Base-by-base conservation (phyloP, 2,797 vertebrate genomes). In the Gallirallus australis region DNA sequence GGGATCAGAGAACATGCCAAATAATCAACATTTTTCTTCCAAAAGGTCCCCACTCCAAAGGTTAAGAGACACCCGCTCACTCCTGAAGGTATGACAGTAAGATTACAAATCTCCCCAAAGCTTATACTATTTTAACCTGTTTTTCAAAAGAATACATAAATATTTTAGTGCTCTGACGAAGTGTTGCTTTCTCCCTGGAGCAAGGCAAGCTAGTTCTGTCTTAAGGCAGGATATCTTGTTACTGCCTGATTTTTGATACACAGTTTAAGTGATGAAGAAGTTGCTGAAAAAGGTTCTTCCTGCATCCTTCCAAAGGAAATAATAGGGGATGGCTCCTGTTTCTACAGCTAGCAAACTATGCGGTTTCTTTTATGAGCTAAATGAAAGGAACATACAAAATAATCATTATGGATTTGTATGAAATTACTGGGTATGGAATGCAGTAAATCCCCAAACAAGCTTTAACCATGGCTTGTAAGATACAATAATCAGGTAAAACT, bases 391-490 rank as follows among this genome's bases (percentile, higher is more conserved):
- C 85, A 93, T 68, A 89, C 89, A 91, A 93, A 95, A 97, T 94
- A 95, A 96, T 92, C 69, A 89, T 94, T 93, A 93, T 35, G 83
- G 93, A 96, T 96, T 96, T 96, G 85, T 95, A 94, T 72, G 87
- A 97, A 97, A 96, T 96, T 89, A 92, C 94, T 87, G 66, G 90
- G 93, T 94, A 95, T 79, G 93, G 96, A 96, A 96, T 91, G 95
- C 75, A 96, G 90, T 95, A 97, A 97, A 96, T 96, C 95, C 84
- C 72, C 76, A 96, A 94, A 92, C 72, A 89, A 90, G 87, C 69
- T 93, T 90, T 90, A 93, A 83, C 92, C 39, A n/a, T 56, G 90
- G 92, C 86, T 88, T 53, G 52, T 50, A 93, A 60, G 86, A 84
- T 33, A 20, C 66, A 81, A 93, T 71, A 31, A 72, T 88, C 85